Conservation (phyloP, 2,797 vertebrate genomes). For the Podarcis siculus region DNA sequence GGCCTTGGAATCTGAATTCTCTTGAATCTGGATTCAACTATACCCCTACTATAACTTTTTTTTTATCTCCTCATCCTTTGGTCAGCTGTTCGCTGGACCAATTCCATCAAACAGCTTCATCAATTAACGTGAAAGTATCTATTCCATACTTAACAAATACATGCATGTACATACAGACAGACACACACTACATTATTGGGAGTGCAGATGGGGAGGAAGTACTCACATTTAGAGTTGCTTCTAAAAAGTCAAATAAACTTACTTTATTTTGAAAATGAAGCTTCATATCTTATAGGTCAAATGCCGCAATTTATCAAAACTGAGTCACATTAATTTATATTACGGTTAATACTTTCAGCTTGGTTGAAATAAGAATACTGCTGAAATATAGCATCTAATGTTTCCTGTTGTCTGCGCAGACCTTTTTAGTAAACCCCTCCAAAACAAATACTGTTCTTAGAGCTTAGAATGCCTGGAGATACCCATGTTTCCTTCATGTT, state of each 20-base stretch:
- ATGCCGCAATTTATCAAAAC: background rate
- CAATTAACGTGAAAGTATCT: no score
- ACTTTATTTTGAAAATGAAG: background rate
- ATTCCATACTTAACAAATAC: no score
- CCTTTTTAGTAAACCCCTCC: constrained; percentile 46
- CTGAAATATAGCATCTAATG: constrained; percentile 61
- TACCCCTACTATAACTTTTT: no score
- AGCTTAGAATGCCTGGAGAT: constrained; percentile 76
- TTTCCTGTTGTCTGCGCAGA: constrained; percentile 75
- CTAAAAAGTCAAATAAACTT: background rate
- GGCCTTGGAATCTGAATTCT: no score
- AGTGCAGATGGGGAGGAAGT: no score
- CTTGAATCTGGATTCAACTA: background rate
- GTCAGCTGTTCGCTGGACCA: background rate
- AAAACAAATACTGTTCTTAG: constrained; percentile 69
- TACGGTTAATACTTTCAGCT: constrained; percentile 42
- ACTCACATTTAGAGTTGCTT: constrained; percentile 46
- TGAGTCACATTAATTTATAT: background rate
- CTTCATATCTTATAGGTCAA: constrained; percentile 6
- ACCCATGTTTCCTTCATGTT: constrained; percentile 76
- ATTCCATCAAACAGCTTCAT: no score
- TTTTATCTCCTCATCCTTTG: background rate
- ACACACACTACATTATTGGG: no score
- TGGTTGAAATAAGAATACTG: constrained; percentile 56
- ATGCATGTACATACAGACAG: no score